phyloP scores from a whole-genome alignment of 2,888 invertebrate genomes.

The Unio delphinus region DNA sequence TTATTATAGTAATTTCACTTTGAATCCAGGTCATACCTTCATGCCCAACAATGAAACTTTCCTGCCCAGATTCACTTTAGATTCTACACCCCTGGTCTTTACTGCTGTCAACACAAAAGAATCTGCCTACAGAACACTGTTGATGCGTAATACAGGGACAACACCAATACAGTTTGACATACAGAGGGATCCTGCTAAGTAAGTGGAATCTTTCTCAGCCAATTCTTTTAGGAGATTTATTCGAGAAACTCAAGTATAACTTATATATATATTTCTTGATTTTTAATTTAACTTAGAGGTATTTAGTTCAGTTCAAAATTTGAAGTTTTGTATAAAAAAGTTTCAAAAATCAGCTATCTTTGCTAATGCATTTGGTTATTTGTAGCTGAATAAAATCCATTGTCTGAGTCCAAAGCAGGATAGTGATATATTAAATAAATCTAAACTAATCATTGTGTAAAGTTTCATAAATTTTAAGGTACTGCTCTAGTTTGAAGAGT shows the following conservation, averaged over 20 bases:
- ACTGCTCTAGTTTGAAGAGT: too few relatives aligned
- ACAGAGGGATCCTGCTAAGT: conserved; percentile 59
- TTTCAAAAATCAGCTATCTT: too few relatives aligned
- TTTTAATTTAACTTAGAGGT: too few relatives aligned
- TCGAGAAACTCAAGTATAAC: neutral
- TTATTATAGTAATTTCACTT: neutral
- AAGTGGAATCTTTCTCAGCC: conserved; percentile 10
- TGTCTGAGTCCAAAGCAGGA: too few relatives aligned
- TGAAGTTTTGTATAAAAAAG: too few relatives aligned
- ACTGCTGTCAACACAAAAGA: conserved; percentile 66
- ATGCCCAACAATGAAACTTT: conserved; percentile 67
- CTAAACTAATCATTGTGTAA: too few relatives aligned
- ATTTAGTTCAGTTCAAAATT: too few relatives aligned
- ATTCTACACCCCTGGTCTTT: conserved; percentile 59
- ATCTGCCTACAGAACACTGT: conserved; percentile 62
- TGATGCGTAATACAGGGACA: conserved; percentile 61
- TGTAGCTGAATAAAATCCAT: too few relatives aligned
- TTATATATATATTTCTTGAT: too few relatives aligned
- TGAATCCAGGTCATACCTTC: conserved; percentile 67
- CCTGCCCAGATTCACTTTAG: conserved; percentile 61
- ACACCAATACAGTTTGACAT: conserved; percentile 67
- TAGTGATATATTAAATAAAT: too few relatives aligned
- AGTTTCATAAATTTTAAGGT: too few relatives aligned
- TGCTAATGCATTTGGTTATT: too few relatives aligned
- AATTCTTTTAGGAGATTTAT: neutral